Base-by-base conservation (phyloP, 2,113 vertebrate genomes). In the Gymnobelideus leadbeateri region DNA sequence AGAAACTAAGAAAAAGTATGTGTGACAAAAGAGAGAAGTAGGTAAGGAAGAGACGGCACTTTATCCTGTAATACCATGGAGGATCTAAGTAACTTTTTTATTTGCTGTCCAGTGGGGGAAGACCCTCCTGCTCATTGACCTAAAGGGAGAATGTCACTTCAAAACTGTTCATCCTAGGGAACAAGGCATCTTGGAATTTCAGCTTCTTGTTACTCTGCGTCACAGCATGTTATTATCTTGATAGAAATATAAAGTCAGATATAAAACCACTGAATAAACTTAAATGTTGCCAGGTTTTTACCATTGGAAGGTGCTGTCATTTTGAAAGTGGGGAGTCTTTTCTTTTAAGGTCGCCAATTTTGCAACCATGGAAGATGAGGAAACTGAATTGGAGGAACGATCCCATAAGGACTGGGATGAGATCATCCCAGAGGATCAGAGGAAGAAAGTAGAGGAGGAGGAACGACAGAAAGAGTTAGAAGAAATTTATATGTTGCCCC, bases 401-500 rank as follows among this genome's bases (percentile, higher is more conserved):
- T 97, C 97, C 5, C 95, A 98, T 8, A 99, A 98, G 89, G 99
- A 99, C 92, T 99, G 99, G 99, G 99, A 99, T 0, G 99, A 99
- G 25, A 99, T 99, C 94, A 99, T 99, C 98, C 99, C 99, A 0
- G 99, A 99, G 94, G 99, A 99, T 47, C 99, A 99, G 95, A 98
- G 99, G 52, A 99, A 99, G 84, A 99, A 99, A 96, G 98, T 99
- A 11, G 99, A 99, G 96, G 99, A 99, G 93, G 99, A 99, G 96
- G 99, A 99, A 96, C 99, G 99, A 84, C 99, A 99, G 98, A 99
- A 99, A 95, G 99, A 99, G 97, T 98, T 99, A 97, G 99, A 99
- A 54, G 99, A 99, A 96, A 99, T 99, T 96, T 99, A 99, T 95
- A 99, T 99, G 99, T 98, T 99, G 96, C 99, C 99, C 51, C 98